Conservation (phyloP, 2,113 vertebrate genomes). For the Brachypteracias leptosomus region DNA sequence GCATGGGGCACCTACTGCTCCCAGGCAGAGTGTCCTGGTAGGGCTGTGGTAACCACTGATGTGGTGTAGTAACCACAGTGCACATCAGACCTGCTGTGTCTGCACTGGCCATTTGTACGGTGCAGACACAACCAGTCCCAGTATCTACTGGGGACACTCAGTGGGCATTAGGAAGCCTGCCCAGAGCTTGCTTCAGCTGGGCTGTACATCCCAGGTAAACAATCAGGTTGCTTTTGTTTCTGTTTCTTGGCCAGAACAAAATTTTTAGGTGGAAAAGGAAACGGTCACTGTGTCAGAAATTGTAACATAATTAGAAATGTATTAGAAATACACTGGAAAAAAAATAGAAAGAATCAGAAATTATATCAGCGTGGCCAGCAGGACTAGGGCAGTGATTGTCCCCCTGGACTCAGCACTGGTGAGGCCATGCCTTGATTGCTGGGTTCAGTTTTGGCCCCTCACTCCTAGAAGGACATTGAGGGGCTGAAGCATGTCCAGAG, state of each 20-base stretch:
- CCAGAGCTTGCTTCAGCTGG: neutral
- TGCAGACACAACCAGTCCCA: neutral
- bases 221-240: neutral
- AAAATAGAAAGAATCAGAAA: too few species aligned
- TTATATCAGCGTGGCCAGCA: neutral
- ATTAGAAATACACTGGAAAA: too few species aligned
- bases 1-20: neutral
- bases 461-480: neutral
- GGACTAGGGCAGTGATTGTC: neutral
- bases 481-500: neutral
- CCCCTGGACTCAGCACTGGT: neutral
- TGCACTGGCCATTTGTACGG: neutral
- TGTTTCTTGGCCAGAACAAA: too few species aligned
- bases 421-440: neutral
- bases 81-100: neutral
- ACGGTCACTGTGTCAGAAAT: too few species aligned
- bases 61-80: fast-evolving
- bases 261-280: neutral
- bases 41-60: too few species aligned
- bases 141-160: neutral
- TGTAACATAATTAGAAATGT: too few species aligned
- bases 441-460: neutral
- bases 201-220: neutral
- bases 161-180: neutral
- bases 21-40: too few species aligned